Conservation (phyloP, 2,888 invertebrate genomes). For the Neria commutata region DNA sequence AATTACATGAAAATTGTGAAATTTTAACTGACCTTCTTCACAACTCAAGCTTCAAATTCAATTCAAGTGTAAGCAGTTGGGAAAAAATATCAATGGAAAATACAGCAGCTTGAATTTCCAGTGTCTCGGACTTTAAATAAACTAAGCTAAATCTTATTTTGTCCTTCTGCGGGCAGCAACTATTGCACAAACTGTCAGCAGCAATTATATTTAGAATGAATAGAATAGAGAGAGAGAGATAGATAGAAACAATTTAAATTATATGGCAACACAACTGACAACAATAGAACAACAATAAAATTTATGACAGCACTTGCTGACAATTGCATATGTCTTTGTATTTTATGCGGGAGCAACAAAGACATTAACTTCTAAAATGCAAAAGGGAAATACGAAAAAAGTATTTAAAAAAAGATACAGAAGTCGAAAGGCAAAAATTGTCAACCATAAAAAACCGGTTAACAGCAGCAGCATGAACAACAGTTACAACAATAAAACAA, state of each 20-base stretch:
- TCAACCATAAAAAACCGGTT: neutral
- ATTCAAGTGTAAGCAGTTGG: too few species aligned
- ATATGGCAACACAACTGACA: neutral
- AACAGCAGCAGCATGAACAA: slow-evolving; percentile 2
- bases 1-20: too few species aligned
- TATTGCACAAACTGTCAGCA: neutral
- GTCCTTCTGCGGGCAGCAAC: too few species aligned
- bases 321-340: neutral
- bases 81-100: too few species aligned
- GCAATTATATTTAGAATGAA: neutral
- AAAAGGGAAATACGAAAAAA: neutral
- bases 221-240: neutral
- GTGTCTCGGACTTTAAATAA: too few species aligned
- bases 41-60: too few species aligned
- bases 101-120: too few species aligned
- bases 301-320: neutral
- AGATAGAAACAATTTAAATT: neutral
- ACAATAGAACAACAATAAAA: neutral
- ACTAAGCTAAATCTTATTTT: too few species aligned
- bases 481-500: slow-evolving; percentile 11
- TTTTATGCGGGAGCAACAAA: neutral
- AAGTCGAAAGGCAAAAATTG: too few species aligned
- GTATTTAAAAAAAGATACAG: neutral
- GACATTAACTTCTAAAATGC: neutral
- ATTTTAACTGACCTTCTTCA: too few species aligned